Percentiles rank a stretch among this genome's conserved stretches.
Evolutionary conservation across 2,797 vertebrate species (phyloP).

Genomic region (Catharus ustulatus): DNA sequence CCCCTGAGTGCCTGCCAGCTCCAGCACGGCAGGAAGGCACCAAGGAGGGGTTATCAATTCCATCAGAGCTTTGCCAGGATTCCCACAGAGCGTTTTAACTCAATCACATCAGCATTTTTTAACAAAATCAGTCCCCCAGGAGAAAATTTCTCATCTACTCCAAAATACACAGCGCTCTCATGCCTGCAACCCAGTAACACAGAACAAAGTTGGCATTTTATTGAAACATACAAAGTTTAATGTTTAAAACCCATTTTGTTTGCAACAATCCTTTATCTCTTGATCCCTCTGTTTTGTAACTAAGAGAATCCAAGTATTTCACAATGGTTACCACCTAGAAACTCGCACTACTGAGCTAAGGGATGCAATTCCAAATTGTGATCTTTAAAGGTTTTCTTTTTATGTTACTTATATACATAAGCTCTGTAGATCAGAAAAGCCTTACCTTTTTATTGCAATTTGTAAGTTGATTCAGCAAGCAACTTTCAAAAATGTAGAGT

Average conservation of each 20-base stretch:
- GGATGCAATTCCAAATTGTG: not conserved
- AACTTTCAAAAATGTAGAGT: not conserved
- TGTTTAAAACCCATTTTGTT: not conserved
- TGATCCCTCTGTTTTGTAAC: not conserved
- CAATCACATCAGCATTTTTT: not conserved
- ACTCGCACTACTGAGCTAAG: not conserved
- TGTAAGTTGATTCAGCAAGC: not conserved
- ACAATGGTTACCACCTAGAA: not conserved
- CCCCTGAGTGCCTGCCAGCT: not conserved
- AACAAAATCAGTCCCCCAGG: not conserved
- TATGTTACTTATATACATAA: not conserved
- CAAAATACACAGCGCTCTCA: not conserved
- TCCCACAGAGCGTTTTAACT: not conserved
- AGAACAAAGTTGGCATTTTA: not conserved
- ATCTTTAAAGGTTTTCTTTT: not conserved
- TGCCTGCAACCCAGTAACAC: not conserved
- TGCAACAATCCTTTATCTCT: not conserved
- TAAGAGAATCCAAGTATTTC: not conserved
- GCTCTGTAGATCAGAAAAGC: not conserved
- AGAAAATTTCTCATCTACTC: not conserved
- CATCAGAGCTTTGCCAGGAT: not conserved
- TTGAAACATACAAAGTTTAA: not conserved
- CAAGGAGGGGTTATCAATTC: not conserved
- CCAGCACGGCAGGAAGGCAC: not conserved
- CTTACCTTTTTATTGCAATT: not conserved